Evolutionary conservation across 2,113 vertebrate genomes (phyloP), one percentile per base, ranked within the genome.

Genomic region (Lonchura striata): DNA sequence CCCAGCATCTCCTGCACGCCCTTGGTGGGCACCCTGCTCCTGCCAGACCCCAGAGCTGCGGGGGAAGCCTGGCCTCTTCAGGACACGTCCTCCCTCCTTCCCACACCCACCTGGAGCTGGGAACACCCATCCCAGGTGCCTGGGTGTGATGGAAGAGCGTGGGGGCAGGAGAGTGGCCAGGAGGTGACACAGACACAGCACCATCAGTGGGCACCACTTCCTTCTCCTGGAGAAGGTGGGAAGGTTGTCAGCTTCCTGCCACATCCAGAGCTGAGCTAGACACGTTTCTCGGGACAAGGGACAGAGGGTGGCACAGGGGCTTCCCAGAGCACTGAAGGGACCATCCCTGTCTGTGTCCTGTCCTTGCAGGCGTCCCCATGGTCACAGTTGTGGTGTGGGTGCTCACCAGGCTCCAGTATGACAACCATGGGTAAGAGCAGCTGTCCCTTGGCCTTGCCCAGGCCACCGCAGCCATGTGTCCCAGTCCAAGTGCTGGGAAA

Each of bases 391-490:
- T 93, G 2, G 41, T 96, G 56, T 98, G 98, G 98, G 94, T 87
- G 56, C 41, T 97, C 74, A 76, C 97, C 50, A 97, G 97, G 66
- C 92, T 94, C 56, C 96, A 79, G 49, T 97, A 97, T 0, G 97
- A 98, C 88, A 88, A 98, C 82, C 88, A 96, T 0, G 97, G 98
- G 98, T 98, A 71, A 96, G 96, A 71, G n/a, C 65, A 60, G 41
- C 25, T 19, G 15, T 7, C 27, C 16, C 20, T 31, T 9, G 1
- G 39, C 66, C 27, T 25, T 28, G 60, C 35, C 42, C 56, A 7
- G 31, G 61, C 41, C 84, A 69, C 17, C 30, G 20, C 0, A 3
- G 28, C 66, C 78, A 24, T 0, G 0, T 6, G 41, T 59, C 16
- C 50, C 33, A 18, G 6, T 2, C 19, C 41, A 53, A 4, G 5